These are phyloP conservation scores for Exephanes ischioxanthus DNA, from an alignment of 2,888 invertebrate genomes.

Conservation along the genomic window DNA sequence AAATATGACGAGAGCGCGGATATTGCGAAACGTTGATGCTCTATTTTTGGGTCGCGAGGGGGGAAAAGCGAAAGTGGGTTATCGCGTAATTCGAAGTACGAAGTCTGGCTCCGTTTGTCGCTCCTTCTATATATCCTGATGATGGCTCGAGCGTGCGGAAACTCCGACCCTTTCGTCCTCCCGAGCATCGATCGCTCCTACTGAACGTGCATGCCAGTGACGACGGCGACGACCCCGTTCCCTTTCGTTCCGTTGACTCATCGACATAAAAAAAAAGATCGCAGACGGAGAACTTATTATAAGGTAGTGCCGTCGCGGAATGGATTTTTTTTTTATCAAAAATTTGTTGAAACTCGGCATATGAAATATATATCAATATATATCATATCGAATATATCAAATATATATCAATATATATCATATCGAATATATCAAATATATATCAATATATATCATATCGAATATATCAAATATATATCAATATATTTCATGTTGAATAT, in stretches of 20 bases:
- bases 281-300: not conserved
- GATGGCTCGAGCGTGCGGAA: constrained; percentile 22
- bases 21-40: not conserved
- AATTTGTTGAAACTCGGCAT: no score
- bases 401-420: no score
- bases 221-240: constrained; percentile 56
- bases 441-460: no score
- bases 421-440: no score
- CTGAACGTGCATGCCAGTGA: constrained; percentile 9
- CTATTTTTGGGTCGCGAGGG: not conserved
- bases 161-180: constrained; percentile 55
- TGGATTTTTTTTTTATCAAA: no score
- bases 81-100: constrained; percentile 28
- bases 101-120: constrained; percentile 47
- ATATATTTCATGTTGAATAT: no score
- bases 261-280: constrained; percentile 18
- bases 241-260: constrained; percentile 54
- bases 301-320: not conserved
- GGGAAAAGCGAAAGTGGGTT: constrained; percentile 57
- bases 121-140: constrained; percentile 33
- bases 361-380: no score
- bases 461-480: no score
- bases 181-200: constrained; percentile 45
- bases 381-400: no score
- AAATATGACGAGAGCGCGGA: not conserved